These are phyloP conservation scores for Ormyrus labotus DNA, from an alignment of 2,888 invertebrate genomes.

Conservation along the genomic window DNA sequence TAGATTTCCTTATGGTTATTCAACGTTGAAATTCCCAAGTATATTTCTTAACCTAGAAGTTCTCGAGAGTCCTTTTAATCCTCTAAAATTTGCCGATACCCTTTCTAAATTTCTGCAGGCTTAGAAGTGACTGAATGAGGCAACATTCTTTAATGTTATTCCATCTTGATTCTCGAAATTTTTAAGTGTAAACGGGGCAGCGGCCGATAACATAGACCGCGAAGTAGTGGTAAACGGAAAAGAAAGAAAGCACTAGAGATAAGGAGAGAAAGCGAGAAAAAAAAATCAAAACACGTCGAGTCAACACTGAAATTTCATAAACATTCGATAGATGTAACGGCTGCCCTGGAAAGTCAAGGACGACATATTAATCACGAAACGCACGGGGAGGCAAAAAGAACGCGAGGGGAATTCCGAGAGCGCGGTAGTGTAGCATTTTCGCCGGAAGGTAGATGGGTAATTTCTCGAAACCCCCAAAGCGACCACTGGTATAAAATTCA, in stretches of 20 bases:
- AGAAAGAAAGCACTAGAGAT: background rate
- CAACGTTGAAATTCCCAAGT: background rate
- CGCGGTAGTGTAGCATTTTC: background rate
- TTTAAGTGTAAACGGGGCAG: conserved; percentile 32
- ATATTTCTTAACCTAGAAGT: background rate
- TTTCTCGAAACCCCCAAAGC: no score
- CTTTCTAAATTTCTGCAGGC: background rate
- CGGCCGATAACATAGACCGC: conserved; percentile 1
- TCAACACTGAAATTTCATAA: background rate
- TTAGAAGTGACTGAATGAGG: no score
- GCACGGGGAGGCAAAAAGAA: background rate
- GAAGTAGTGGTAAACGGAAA: no score
- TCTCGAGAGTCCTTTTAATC: background rate
- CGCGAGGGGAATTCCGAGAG: background rate
- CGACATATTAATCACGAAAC: background rate
- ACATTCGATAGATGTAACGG: background rate
- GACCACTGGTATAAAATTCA: conserved; percentile 61
- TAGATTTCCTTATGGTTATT: background rate
- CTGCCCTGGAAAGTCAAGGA: no score
- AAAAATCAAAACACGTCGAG: conserved; percentile 8
- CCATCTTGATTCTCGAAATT: background rate
- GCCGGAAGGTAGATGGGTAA: conserved; percentile 28
- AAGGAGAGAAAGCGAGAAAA: background rate
- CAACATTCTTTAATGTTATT: no score
- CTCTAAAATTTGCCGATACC: background rate